Base-by-base conservation (phyloP, 2,113 vertebrate genomes). In the Petromus typicus region DNA sequence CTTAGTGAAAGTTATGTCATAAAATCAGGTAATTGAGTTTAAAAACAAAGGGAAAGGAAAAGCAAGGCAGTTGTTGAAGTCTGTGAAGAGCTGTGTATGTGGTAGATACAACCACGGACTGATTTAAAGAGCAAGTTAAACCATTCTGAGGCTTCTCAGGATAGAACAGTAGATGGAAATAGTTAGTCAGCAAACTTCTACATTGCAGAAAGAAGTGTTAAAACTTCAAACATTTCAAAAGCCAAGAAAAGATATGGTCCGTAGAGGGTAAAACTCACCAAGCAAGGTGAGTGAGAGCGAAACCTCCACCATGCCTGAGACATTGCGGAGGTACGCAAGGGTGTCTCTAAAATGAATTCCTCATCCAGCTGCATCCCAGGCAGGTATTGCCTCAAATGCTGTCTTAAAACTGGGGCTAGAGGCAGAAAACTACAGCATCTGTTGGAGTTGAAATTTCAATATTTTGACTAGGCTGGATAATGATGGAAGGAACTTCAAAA, bases 131-230 rank as follows among this genome's bases (percentile, higher is more conserved):
- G 17, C 1, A 43, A n/a, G 23, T 45, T 59, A 45, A 91, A 71
- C 43, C 75, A 40, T 56, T 92, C 45, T 67, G 89, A 96, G 34
- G 22, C 16, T 92, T 92, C 59, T 59, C 43, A 25, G 43, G 54
- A 17, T 34, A 80, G 25, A 84, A 86, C 10, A 73, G 0, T 34
- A 79, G 16, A 54, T 14, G 48, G 51, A 87, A 89, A 87, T 71
- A 90, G 88, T 67, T 51, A 32, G 43, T 43, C 27, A 66, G 61
- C 37, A 40, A 25, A 18, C 59, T 83, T 71, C 16, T 2, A 27
- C 32, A 16, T 43, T 45, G 6, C 45, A 82, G 14, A 40, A 95
- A 93, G 17, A 94, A 18, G 1, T 84, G 13, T 61, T 78, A 20
- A 89, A 86, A 48, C 48, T 54, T 64, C 37, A 87, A 64, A 69